Percentiles rank a stretch among this genome's conserved stretches.
phyloP scores from a whole-genome alignment of 2,113 vertebrate species.

The zebrafish (Danio rerio) region DNA sequence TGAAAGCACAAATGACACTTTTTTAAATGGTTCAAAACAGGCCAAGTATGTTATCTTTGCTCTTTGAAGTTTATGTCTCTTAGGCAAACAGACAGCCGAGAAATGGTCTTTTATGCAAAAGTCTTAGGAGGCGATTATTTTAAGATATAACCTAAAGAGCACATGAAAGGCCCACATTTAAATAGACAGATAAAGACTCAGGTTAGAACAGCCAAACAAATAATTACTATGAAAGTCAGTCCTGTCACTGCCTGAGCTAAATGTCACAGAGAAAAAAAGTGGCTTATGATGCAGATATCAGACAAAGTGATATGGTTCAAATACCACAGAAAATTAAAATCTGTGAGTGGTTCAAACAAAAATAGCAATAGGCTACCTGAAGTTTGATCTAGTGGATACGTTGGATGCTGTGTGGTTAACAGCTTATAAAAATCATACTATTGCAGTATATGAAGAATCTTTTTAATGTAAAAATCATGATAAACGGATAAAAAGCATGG shows the following conservation, averaged over 20 bases:
- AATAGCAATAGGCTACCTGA: no score
- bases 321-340: not conserved
- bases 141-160: not conserved
- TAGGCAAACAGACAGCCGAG: not conserved
- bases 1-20: slow-evolving; percentile 8
- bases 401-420: no score
- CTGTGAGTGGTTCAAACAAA: no score
- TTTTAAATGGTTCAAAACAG: not conserved
- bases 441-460: no score
- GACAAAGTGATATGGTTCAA: slow-evolving; percentile 11
- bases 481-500: no score
- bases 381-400: no score
- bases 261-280: slow-evolving; percentile 33
- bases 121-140: slow-evolving; percentile 23
- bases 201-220: slow-evolving; percentile 26
- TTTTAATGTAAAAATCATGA: no score
- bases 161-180: slow-evolving; percentile 1
- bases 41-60: slow-evolving; percentile 39
- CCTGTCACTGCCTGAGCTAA: slow-evolving; percentile 38
- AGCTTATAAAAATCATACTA: no score
- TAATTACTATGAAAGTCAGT: slow-evolving; percentile 39
- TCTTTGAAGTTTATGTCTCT: slow-evolving; percentile 13
- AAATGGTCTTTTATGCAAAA: not conserved
- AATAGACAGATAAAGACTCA: slow-evolving; percentile 14
- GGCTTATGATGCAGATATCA: slow-evolving; percentile 1